Percentiles rank a stretch among this genome's conserved stretches.
Conservation (phyloP, 2,797 vertebrate species). For the Xiphorhynchus erythropygius region DNA sequence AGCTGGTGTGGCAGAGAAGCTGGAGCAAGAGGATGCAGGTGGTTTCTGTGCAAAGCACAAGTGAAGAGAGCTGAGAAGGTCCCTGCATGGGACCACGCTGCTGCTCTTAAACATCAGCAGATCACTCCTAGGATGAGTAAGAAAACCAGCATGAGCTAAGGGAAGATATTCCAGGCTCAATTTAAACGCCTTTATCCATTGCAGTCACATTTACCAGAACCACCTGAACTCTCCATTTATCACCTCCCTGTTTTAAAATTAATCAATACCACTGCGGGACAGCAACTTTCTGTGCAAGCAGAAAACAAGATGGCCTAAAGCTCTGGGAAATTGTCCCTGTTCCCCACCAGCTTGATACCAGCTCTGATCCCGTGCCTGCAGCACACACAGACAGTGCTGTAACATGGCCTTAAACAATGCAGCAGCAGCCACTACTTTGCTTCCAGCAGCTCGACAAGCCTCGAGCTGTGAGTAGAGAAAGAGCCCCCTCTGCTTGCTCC, state of each 20-base stretch:
- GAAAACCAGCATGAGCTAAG: neutral
- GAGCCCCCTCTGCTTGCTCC: slow-evolving; percentile 58
- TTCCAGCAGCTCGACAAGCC: slow-evolving; percentile 40
- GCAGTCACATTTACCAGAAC: slow-evolving; percentile 24
- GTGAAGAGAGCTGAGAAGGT: neutral
- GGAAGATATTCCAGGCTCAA: slow-evolving; percentile 1
- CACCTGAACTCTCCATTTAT: slow-evolving; percentile 45
- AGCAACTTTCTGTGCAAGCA: neutral
- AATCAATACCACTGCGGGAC: slow-evolving; percentile 25
- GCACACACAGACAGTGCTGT: neutral
- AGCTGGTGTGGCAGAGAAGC: neutral
- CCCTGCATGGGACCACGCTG: neutral
- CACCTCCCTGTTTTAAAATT: slow-evolving; percentile 38
- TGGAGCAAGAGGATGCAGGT: neutral
- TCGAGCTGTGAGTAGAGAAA: slow-evolving; percentile 31
- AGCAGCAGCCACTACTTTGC: neutral
- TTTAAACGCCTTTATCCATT: neutral
- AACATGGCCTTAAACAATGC: neutral
- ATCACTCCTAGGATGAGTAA: neutral
- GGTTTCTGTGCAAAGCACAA: neutral
- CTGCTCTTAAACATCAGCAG: neutral
- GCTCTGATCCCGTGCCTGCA: neutral
- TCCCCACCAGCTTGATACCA: neutral
- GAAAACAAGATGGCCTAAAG: slow-evolving; percentile 37
- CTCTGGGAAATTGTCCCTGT: neutral